Evolutionary conservation across 2,113 vertebrate species (phyloP), one percentile per base, ranked within the genome.

Genomic region (Polypterus bichir): DNA sequence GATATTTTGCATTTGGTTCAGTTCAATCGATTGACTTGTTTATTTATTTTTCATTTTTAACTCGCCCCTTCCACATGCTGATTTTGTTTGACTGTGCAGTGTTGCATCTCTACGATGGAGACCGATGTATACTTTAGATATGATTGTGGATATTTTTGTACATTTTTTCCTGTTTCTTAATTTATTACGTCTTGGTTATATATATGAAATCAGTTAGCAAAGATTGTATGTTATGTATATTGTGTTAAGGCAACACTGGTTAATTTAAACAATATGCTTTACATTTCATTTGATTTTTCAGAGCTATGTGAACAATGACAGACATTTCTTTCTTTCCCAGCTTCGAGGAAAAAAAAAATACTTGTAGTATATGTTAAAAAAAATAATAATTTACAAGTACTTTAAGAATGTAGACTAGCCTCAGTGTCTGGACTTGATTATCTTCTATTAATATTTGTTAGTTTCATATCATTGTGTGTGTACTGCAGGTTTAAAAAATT

Each of bases 111-210:
- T 70, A 49, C 49, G 57, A 51, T 56, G 58, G 67, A 74, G 65
- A 81, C 84, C 91, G 86, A 81, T 92, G 79, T 86, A 85, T 86
- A 84, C 80, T 86, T 89, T 79, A 87, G 79, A 83, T 78, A 76
- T 78, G 77, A 72, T 73, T 74, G 76, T 86, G 78, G 88, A 90
- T 96, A 94, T 93, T 95, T 94, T 94, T 96, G 85, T 95, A 94
- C 86, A 76, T 68, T 86, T 72, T 69, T 76, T 68, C 64, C 78
- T 77, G 83, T 77, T 79, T 74, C 77, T 83, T 89, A 77, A 76
- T 87, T 91, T 89, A 83, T 85, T 81, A 74, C 80, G 79, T 80
- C 86, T 81, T 77, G 79, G 76, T 82, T 87, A 86, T 91, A 89
- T 92, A 89, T 91, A 89, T 83, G 83, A 83, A 72, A 78, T 76